Percentiles rank a stretch among this genome's conserved stretches.
Conservation (phyloP, 2,797 vertebrate species). For the Serranus cabrilla region DNA sequence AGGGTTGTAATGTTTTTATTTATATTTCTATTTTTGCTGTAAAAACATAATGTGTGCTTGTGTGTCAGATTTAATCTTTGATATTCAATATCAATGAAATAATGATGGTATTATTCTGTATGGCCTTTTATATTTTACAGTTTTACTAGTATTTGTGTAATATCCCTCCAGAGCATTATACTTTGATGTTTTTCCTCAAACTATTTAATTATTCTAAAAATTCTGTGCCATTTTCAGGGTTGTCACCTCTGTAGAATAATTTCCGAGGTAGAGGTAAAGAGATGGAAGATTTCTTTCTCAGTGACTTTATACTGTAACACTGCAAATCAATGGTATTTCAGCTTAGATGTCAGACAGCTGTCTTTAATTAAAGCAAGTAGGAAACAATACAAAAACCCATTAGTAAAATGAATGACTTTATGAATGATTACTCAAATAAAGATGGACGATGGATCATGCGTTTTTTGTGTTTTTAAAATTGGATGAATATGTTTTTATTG, state of each 20-base stretch:
- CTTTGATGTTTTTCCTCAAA: background rate
- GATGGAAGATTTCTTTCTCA: background rate
- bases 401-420: no score
- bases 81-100: background rate
- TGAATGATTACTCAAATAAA: no score
- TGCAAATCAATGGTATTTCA: background rate
- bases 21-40: background rate
- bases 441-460: no score
- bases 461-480: background rate
- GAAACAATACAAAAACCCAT: no score
- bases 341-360: no score
- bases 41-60: background rate
- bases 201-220: background rate
- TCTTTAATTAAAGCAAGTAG: no score
- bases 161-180: background rate
- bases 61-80: background rate
- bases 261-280: no score
- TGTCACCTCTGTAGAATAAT: no score
- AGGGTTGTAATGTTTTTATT: background rate
- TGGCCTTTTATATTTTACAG: background rate
- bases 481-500: background rate
- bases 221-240: no score
- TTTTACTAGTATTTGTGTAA: background rate
- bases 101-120: background rate
- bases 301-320: background rate